These are phyloP conservation scores for Colinus virginianus DNA, from an alignment of 2,113 vertebrate genomes.

Conservation along the genomic window DNA sequence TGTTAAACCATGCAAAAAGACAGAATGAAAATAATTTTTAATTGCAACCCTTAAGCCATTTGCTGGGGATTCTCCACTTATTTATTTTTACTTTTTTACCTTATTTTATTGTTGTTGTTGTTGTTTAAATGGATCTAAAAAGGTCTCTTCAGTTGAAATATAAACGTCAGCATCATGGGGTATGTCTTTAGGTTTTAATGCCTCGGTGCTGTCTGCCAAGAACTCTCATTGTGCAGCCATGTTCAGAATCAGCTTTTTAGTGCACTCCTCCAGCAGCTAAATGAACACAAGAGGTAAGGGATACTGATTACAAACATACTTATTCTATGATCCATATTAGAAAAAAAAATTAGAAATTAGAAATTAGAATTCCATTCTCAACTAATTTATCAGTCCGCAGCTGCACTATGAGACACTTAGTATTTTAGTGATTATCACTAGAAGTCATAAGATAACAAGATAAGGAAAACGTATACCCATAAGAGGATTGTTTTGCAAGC, in stretches of 20 bases:
- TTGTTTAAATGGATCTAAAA: slow-evolving; percentile 66
- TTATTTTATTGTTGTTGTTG: slow-evolving; percentile 43
- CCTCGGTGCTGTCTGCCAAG: slow-evolving; percentile 76
- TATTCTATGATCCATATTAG: not conserved
- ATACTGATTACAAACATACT: not conserved
- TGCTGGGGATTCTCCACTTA: slow-evolving; percentile 15
- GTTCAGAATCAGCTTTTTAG: slow-evolving; percentile 72
- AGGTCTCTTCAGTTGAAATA: slow-evolving; percentile 73
- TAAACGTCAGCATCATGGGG: slow-evolving; percentile 70
- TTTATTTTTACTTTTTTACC: not conserved
- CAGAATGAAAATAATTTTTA: slow-evolving; percentile 79
- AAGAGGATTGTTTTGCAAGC: not conserved
- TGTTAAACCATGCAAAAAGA: slow-evolving; percentile 85
- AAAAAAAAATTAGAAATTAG: not conserved
- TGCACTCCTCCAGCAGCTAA: slow-evolving; percentile 73
- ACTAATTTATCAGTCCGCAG: not conserved
- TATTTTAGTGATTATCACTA: not conserved
- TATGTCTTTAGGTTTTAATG: slow-evolving; percentile 66
- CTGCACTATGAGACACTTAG: accelerated
- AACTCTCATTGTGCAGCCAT: slow-evolving; percentile 69
- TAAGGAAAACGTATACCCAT: not conserved
- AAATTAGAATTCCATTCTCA: not conserved
- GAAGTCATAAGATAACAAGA: not conserved
- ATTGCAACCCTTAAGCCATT: slow-evolving; percentile 73
- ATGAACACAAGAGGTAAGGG: slow-evolving; percentile 56